Evolutionary conservation across 1,140 invertebrate species (phyloP), one percentile per base, ranked within the genome.

Genomic region (Polyergus mexicanus): DNA sequence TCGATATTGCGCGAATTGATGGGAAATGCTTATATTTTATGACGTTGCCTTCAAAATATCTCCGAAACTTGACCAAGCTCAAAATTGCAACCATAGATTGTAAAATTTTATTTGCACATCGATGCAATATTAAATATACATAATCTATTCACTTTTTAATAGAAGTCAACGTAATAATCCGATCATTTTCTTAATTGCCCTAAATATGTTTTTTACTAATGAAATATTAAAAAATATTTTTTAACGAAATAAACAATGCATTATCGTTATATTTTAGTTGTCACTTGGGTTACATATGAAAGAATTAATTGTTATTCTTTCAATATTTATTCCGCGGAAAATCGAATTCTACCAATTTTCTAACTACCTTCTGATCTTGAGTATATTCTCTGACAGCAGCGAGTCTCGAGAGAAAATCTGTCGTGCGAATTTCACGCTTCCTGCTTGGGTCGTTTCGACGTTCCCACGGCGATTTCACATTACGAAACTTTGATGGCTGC

Each of bases 401-500:
- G 71, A 83, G 87, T 89, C 88, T 86, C 87, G 22, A 38, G 88
- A 89, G 88, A 10, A 89, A 89, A 89, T 89, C 88, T 89, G 88
- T 89, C 88, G 88, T 58, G 88, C 77, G 88, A 89, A 89, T 86
- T 89, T 89, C 87, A 89, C 84, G 84, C 74, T 87, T 89, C 44
- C 78, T 65, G 87, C 51, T 83, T 84, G 85, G 88, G 86, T 89
- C 87, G 78, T 62, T 32, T 62, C 88, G 77, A 80, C 78, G 88
- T 89, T 89, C 88, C 88, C 88, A 89, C 78, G 88, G 88, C 85
- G 87, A 89, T 89, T 89, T 86, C 88, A 22, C 88, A 85, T 89
- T 84, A 68, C 88, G 78, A 89, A 89, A 89, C 87, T 89, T 89
- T 86, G 88, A 89, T 89, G 88, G 88, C 88, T 89, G 88, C 87